Evolutionary conservation across 2,888 invertebrate species (phyloP).

Genomic region (Drosophila austrosaltans): DNA sequence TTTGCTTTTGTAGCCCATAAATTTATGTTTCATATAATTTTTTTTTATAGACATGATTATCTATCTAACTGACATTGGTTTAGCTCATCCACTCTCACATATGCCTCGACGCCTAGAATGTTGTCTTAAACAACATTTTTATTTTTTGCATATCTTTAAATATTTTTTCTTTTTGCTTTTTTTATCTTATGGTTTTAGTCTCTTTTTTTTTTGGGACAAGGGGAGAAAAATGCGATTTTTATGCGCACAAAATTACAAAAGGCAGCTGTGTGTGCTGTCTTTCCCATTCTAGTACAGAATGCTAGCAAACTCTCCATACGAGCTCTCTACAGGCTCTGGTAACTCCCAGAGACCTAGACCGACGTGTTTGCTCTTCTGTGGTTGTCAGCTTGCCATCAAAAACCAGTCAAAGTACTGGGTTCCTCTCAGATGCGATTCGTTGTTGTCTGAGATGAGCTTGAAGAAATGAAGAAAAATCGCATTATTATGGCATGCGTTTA

Average conservation of each 20-base stretch:
- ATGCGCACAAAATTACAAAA: conserved; percentile 70
- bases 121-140: conserved; percentile 10
- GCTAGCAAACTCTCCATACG: background rate
- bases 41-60: conserved; percentile 5
- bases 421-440: conserved; percentile 19
- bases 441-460: conserved; percentile 30
- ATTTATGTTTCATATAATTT: conserved; percentile 38
- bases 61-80: conserved; percentile 7
- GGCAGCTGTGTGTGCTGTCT: conserved; percentile 37
- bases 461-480: conserved; percentile 68
- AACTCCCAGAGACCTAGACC: conserved; percentile 11
- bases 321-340: conserved; percentile 5
- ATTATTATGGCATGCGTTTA: conserved; percentile 77
- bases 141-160: conserved; percentile 20
- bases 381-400: conserved; percentile 26
- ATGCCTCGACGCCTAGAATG: background rate
- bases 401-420: conserved; percentile 14
- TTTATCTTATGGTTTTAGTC: conserved; percentile 16
- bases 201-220: conserved; percentile 13
- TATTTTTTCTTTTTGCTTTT: conserved; percentile 20
- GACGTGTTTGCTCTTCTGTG: conserved; percentile 32
- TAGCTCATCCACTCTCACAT: background rate
- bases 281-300: background rate
- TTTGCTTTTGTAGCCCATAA: conserved; percentile 34
- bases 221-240: conserved; percentile 66